phyloP scores from a whole-genome alignment of 2,888 invertebrate genomes.

The Tipula lateralis region DNA sequence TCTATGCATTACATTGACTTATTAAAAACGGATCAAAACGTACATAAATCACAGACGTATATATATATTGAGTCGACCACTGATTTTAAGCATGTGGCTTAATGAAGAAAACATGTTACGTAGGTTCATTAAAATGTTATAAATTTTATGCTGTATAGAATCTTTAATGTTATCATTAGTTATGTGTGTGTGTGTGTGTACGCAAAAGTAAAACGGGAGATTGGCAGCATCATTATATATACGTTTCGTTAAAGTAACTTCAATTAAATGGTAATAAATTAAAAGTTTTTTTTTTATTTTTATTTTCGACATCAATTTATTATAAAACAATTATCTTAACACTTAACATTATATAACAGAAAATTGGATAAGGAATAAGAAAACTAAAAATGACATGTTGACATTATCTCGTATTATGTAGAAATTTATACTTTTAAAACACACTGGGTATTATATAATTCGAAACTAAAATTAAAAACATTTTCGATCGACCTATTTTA shows the following conservation, averaged over 20 bases:
- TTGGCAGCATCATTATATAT: slow-evolving; percentile 27
- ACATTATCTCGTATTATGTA: background rate
- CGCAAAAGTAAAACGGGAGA: background rate
- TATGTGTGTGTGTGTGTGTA: background rate
- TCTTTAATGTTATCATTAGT: background rate
- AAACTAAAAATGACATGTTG: background rate
- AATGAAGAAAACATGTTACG: background rate
- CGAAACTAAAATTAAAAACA: background rate
- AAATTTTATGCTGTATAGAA: background rate
- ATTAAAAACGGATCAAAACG: background rate
- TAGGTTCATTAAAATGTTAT: slow-evolving; percentile 15
- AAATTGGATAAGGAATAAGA: background rate
- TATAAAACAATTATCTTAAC: slow-evolving; percentile 30
- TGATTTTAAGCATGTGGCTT: background rate
- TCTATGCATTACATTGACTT: slow-evolving; percentile 19
- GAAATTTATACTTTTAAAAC: background rate
- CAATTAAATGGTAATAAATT: slow-evolving; percentile 29
- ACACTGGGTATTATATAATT: background rate
- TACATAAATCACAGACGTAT: background rate
- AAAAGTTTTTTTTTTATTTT: background rate
- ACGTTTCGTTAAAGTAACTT: background rate
- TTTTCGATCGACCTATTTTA: background rate
- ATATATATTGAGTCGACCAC: no score
- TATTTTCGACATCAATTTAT: slow-evolving; percentile 29
- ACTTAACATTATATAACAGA: background rate